phyloP scores from a whole-genome alignment of 2,888 invertebrate species.

The Drosophila sordidula region DNA sequence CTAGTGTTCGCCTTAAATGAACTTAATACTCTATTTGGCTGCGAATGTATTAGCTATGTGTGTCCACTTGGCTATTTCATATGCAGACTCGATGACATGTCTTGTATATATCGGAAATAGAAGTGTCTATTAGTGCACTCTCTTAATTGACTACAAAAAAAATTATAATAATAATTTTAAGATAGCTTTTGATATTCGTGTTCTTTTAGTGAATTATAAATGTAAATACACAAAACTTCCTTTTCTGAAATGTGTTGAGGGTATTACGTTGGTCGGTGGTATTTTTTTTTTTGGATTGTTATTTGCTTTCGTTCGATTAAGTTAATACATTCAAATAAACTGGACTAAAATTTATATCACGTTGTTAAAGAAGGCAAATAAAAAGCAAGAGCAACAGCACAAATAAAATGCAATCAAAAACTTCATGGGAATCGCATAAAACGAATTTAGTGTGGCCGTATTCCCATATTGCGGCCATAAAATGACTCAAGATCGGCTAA shows the following conservation, averaged over 20 bases:
- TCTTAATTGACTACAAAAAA: too few species aligned
- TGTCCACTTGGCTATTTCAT: background rate
- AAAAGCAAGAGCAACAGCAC: slow-evolving; percentile 31
- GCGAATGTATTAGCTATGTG: background rate
- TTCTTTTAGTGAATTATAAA: too few species aligned
- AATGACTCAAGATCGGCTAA: slow-evolving; percentile 11
- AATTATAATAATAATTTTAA: too few species aligned
- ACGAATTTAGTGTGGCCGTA: slow-evolving; percentile 36
- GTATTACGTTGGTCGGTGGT: too few species aligned
- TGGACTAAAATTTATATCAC: slow-evolving; percentile 9
- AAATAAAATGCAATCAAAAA: slow-evolving; percentile 59
- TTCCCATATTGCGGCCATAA: background rate
- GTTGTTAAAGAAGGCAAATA: slow-evolving; percentile 5
- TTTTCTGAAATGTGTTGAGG: too few species aligned
- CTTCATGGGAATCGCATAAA: slow-evolving; percentile 35
- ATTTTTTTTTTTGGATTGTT: background rate
- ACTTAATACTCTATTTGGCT: slow-evolving; percentile 10
- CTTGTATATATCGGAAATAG: background rate
- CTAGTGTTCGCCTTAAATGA: slow-evolving; percentile 15
- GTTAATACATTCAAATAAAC: slow-evolving; percentile 6
- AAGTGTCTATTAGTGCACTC: background rate
- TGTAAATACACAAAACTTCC: too few species aligned
- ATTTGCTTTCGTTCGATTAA: slow-evolving; percentile 5
- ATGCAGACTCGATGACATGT: background rate
- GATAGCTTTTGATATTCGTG: too few species aligned